Evolutionary conservation across 2,113 vertebrate species (phyloP), one percentile per base, ranked within the genome.

Genomic region (Eurystomus gularis): DNA sequence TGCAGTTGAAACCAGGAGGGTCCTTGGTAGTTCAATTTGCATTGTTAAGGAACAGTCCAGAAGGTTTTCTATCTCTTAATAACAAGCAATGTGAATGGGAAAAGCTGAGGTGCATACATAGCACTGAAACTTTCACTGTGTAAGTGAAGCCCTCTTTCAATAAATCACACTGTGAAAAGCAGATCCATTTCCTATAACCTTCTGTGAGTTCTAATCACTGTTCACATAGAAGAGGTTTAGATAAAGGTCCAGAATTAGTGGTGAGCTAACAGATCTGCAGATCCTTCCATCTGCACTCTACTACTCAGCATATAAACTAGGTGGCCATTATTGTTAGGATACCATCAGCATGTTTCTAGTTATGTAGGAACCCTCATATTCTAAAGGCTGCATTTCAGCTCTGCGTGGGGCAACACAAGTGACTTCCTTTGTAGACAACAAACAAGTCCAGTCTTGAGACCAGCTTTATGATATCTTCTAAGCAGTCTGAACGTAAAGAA

Each of bases 371-470:
- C 1, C 6, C 8, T 39, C 18, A 39, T 40, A 40, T 21, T 48
- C 33, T 42, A 42, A 65, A 69, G 16, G 23, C 48, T 46, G 15
- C 2, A 35, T 6, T 76, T 62, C 3, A 51, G 4, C 8, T 61
- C 6, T 42, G 4, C 57, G 33, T 81, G 11, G 51, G 3, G 7
- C 10, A 44, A 44, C 3, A 48, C 11, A 64, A 68, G 24, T 62
- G 0, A 20, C 2, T 15, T 13, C 1, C 17, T 19, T 49, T 51
- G 2, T 12, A 52, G 2, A 33, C 2, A 46, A 60, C 1, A n/a
- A 44, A 31, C 2, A 54, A 81, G 5, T 35, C 7, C 14, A 64
- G 4, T n/a, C 51, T 68, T 42, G 35, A 68, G 23, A 60, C 5
- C 39, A 57, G 3, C 2, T 7, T 75, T 46, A 37, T 37, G 3